Evolutionary conservation across 2,797 vertebrate genomes (phyloP).

Genomic region (Cryptoprocta ferox): DNA sequence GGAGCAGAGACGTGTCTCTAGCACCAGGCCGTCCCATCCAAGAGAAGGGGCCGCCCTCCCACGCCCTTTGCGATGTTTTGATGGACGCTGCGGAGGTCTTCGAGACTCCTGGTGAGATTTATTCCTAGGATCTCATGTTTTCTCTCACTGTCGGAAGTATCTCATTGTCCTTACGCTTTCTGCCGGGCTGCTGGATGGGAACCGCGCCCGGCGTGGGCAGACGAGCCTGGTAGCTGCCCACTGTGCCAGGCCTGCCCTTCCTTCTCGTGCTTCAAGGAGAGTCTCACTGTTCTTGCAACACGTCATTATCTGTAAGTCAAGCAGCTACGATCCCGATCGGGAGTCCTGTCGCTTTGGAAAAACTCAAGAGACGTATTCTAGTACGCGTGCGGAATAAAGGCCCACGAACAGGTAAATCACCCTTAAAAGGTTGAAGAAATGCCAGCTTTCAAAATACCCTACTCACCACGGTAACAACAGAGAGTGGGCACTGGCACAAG

Average conservation of each 20-base stretch:
- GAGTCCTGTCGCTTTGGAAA: background rate
- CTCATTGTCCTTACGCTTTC: background rate
- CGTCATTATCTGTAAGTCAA: background rate
- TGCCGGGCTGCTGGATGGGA: background rate
- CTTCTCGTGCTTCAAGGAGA: background rate
- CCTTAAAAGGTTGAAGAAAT: background rate
- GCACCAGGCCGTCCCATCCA: background rate
- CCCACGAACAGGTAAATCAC: background rate
- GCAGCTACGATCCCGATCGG: background rate
- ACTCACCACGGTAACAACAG: background rate
- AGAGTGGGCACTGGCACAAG: background rate
- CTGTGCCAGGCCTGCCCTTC: background rate
- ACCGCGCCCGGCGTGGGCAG: background rate
- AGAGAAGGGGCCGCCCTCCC: background rate
- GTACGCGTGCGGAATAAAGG: background rate
- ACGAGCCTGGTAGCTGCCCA: background rate
- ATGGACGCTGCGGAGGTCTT: background rate
- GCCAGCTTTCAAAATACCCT: background rate
- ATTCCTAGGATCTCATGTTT: accelerated
- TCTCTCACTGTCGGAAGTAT: background rate
- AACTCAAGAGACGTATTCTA: background rate
- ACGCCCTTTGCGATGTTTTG: accelerated
- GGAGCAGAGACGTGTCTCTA: background rate
- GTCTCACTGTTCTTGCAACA: background rate
- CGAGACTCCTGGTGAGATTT: background rate